phyloP scores from a whole-genome alignment of 2,888 invertebrate species.

The Platycnemis pennipes region DNA sequence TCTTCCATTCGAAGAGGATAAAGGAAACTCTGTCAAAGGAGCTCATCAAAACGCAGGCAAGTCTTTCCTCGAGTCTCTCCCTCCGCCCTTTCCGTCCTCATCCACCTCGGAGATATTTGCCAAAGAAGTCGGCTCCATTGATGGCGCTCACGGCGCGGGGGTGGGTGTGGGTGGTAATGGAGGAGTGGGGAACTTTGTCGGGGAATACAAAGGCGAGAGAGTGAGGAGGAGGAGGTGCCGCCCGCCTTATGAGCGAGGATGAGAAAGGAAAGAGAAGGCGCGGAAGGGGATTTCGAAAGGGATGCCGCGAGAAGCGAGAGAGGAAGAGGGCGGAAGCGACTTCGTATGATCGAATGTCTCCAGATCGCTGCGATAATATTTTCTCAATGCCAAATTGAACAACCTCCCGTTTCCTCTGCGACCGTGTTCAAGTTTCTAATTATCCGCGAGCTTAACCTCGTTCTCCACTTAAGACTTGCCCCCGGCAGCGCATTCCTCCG shows the following conservation, averaged over 20 bases:
- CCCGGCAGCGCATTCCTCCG: neutral
- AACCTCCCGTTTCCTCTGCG: neutral
- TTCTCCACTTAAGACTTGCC: neutral
- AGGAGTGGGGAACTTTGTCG: neutral
- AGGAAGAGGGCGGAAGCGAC: neutral
- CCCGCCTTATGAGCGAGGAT: neutral
- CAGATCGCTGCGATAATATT: neutral
- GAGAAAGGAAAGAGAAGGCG: neutral
- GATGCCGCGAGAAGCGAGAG: slow-evolving; percentile 11
- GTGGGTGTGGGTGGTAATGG: neutral
- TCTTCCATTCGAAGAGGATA: neutral
- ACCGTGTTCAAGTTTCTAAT: slow-evolving; percentile 5
- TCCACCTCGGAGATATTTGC: neutral
- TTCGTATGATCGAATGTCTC: slow-evolving; percentile 10
- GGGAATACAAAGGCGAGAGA: slow-evolving; percentile 12
- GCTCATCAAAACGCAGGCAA: slow-evolving; percentile 12
- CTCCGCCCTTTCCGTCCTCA: neutral
- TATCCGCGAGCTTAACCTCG: neutral
- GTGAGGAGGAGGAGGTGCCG: neutral
- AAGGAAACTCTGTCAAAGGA: slow-evolving; percentile 41
- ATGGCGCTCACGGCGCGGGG: neutral
- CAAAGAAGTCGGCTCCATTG: slow-evolving; percentile 55
- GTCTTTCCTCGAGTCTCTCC: neutral
- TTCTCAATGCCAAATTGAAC: neutral
- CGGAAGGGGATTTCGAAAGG: neutral